Evolutionary conservation across 2,888 invertebrate genomes (phyloP).

Genomic region (Ceramica pisi): DNA sequence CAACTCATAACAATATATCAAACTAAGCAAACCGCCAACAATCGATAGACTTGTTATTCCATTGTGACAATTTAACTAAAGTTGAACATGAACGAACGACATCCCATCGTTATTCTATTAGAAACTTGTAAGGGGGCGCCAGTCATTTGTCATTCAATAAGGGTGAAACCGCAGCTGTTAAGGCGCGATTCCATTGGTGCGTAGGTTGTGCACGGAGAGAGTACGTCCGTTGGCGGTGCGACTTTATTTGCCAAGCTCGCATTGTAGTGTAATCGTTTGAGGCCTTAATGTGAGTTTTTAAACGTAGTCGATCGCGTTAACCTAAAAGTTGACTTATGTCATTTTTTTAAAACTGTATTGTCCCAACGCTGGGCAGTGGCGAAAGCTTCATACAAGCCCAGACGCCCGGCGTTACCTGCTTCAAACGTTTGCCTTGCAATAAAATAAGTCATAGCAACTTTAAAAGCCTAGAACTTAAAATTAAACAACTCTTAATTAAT

Average conservation of each 20-base stretch:
- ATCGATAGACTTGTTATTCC: conserved; percentile 13
- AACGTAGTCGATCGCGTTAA: no score
- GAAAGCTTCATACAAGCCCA: no score
- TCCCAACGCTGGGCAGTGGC: no score
- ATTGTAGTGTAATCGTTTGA: neutral
- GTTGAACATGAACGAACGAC: conserved; percentile 31
- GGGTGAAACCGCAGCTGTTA: neutral
- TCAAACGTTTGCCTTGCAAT: no score
- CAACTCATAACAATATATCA: conserved; percentile 15
- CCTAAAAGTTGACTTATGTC: no score
- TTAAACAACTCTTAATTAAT: no score
- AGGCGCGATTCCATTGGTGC: neutral
- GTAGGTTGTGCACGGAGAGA: neutral
- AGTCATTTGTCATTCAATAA: conserved; percentile 47
- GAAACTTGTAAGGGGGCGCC: conserved; percentile 14
- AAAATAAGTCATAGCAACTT: no score
- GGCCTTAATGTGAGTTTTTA: no score
- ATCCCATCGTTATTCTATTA: conserved; percentile 31
- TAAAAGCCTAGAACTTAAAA: no score
- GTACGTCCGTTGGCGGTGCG: neutral
- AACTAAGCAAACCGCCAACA: neutral
- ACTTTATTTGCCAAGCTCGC: no score
- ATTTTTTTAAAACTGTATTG: no score
- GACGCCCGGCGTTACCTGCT: no score
- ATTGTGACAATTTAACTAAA: conserved; percentile 34